Evolutionary conservation across 1,140 invertebrate genomes (phyloP).

Genomic region (Cephus cinctus): DNA sequence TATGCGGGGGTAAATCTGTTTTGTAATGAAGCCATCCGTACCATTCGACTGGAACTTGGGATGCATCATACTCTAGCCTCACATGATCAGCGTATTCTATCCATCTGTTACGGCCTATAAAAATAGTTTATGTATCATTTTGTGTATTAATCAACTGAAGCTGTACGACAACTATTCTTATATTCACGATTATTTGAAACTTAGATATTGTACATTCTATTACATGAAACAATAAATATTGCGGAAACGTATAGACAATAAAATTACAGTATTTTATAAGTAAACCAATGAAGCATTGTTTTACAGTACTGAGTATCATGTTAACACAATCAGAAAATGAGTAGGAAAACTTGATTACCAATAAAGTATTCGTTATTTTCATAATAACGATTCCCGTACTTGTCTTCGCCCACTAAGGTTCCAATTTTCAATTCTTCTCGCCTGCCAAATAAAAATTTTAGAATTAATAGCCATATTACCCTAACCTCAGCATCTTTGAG

Average conservation of each 20-base stretch:
- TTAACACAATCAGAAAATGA: not conserved
- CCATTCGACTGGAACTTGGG: slow-evolving; percentile 92
- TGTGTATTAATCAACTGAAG: no score
- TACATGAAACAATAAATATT: slow-evolving; percentile 13
- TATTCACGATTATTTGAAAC: not conserved
- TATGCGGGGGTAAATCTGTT: slow-evolving; percentile 58
- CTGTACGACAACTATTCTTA: no score
- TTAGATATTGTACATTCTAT: not conserved
- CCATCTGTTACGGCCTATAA: slow-evolving; percentile 85
- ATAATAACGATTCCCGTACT: slow-evolving; percentile 96
- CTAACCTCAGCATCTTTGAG: slow-evolving; percentile 26
- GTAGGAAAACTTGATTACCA: slow-evolving; percentile 56
- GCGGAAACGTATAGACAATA: no score
- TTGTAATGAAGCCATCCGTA: slow-evolving; percentile 84
- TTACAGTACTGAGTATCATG: not conserved
- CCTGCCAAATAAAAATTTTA: slow-evolving; percentile 56
- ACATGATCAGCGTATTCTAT: slow-evolving; percentile 79
- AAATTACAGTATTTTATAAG: slow-evolving; percentile 7
- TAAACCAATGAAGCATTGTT: not conserved
- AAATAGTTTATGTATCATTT: slow-evolving; percentile 11
- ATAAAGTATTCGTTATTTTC: slow-evolving; percentile 90
- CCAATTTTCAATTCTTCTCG: slow-evolving; percentile 87
- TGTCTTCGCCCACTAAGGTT: slow-evolving; percentile 86
- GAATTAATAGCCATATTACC: slow-evolving; percentile 21
- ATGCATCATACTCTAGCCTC: slow-evolving; percentile 88